phyloP scores from a whole-genome alignment of 1,140 invertebrate genomes.

The Lasaia peninsularis region DNA sequence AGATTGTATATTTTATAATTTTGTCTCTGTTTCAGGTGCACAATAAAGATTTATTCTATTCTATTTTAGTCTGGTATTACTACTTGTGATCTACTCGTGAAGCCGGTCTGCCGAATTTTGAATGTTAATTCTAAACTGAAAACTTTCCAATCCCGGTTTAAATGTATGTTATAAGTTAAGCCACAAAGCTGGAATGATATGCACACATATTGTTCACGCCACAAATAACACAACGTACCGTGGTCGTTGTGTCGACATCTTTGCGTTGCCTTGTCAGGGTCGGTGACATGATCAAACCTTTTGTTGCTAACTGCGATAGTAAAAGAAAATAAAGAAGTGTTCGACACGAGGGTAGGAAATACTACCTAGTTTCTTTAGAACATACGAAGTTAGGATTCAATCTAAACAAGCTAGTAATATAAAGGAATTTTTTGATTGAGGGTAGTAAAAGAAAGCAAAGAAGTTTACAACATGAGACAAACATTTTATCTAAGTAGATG shows the following conservation, averaged over 20 bases:
- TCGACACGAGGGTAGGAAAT: background rate
- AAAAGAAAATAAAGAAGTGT: constrained; percentile 21
- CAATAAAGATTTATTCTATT: too few relatives aligned
- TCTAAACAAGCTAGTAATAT: background rate
- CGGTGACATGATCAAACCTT: constrained; percentile 61
- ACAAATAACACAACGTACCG: constrained; percentile 59
- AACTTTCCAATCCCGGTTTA: background rate
- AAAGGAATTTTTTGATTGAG: background rate
- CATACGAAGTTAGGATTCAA: background rate
- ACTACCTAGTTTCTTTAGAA: background rate
- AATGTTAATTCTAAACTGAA: background rate
- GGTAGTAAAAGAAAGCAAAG: background rate
- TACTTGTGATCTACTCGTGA: too few relatives aligned
- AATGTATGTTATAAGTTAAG: constrained; percentile 1
- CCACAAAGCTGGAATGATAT: constrained; percentile 17
- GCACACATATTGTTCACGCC: constrained; percentile 26
- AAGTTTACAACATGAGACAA: too few relatives aligned
- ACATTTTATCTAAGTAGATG: too few relatives aligned
- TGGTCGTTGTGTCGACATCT: constrained; percentile 35
- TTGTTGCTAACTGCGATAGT: constrained; percentile 56
- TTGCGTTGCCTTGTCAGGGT: constrained; percentile 49
- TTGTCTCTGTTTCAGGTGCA: too few relatives aligned
- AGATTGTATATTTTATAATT: too few relatives aligned
- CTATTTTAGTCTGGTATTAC: too few relatives aligned
- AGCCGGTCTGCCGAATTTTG: too few relatives aligned